A percentile compares a stretch with the other conserved stretches of the same genome.
Evolutionary conservation across 2,888 invertebrate species (phyloP).

Genomic region (Lasius platythorax): DNA sequence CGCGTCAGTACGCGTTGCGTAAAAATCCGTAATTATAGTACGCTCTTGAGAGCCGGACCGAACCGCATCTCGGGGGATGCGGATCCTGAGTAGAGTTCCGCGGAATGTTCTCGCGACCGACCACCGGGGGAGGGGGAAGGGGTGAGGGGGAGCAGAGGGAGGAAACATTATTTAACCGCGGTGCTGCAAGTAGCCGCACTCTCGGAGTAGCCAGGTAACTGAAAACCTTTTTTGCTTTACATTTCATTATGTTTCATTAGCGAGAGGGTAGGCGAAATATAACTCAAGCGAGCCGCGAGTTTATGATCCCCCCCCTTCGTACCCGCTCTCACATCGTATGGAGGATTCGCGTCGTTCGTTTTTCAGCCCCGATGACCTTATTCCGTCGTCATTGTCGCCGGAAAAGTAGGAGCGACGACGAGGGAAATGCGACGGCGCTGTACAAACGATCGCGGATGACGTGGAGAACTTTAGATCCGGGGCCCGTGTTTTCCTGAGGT

Average conservation of each 20-base stretch:
- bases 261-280: conserved; percentile 17
- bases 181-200: conserved; percentile 19
- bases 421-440: conserved; percentile 25
- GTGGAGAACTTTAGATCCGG: conserved; percentile 18
- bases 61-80: not conserved
- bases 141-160: not conserved
- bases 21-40: conserved; percentile 51
- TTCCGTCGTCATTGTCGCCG: conserved; percentile 48
- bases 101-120: conserved; percentile 14
- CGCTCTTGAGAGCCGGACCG: conserved; percentile 8
- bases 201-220: conserved; percentile 55
- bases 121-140: not conserved
- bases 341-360: conserved; percentile 48
- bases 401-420: conserved; percentile 19
- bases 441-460: conserved; percentile 45
- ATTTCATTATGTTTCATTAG: conserved; percentile 68
- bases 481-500: conserved; percentile 23
- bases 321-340: conserved; percentile 42
- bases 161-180: conserved; percentile 61
- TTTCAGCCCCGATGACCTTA: conserved; percentile 53
- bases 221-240: conserved; percentile 58
- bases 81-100: conserved; percentile 5
- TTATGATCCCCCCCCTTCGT: conserved; percentile 23
- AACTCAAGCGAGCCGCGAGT: conserved; percentile 41
- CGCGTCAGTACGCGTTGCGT: conserved; percentile 39